phyloP scores from a whole-genome alignment of 2,797 vertebrate genomes.

The Percopsis omiscomaycus region DNA sequence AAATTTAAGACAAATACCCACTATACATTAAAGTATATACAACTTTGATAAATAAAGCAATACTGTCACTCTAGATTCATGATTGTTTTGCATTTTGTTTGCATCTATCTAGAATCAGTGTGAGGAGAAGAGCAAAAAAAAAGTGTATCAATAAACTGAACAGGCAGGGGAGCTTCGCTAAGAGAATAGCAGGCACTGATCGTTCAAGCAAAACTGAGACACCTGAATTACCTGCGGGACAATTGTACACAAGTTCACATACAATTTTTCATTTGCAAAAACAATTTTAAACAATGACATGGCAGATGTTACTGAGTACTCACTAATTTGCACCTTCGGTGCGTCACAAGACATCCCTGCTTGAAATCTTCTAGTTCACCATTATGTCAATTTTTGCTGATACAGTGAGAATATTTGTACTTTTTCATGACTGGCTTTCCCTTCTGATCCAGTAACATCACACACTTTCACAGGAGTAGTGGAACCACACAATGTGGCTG shows the following conservation, averaged over 20 bases:
- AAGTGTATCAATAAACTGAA: constrained; percentile 29
- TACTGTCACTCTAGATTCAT: constrained; percentile 74
- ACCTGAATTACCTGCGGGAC: constrained; percentile 5
- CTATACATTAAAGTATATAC: constrained; percentile 93
- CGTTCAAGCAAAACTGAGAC: constrained; percentile 10
- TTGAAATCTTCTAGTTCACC: constrained; percentile 23
- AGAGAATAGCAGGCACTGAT: constrained; percentile 40
- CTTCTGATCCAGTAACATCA: constrained; percentile 48
- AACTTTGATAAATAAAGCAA: constrained; percentile 94
- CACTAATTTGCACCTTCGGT: constrained; percentile 4
- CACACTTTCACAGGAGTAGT: constrained; percentile 21
- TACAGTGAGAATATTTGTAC: constrained; percentile 35
- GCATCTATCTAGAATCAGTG: constrained; percentile 55
- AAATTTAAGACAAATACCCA: constrained; percentile 81
- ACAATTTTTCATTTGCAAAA: constrained; percentile 9
- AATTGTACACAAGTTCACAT: constrained; percentile 15
- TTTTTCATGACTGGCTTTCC: constrained; percentile 36
- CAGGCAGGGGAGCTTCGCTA: constrained; percentile 6
- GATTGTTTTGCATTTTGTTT: constrained; percentile 60
- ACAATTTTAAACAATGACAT: constrained; percentile 12
- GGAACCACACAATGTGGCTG: not conserved
- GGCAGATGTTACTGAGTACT: not conserved
- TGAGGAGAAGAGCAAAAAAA: constrained; percentile 28
- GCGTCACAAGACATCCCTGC: constrained; percentile 9
- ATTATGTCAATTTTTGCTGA: constrained; percentile 37